Evolutionary conservation across 2,113 vertebrate species (phyloP).

Genomic region (rabbit (Oryctolagus cuniculus)): mOryCun1.1 NC_091439.1:76302001-76302500

Average conservation of each 20-base stretch:
- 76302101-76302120: too few species aligned
- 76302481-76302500: constrained; percentile 39
- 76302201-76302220: neutral
- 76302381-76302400: neutral
- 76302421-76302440: neutral
- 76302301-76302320: neutral
- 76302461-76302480: constrained; percentile 48
- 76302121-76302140: too few species aligned
- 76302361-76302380: neutral
- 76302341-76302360: neutral
- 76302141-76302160: neutral
- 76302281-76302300: neutral
- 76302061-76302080: too few species aligned
- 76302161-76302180: neutral
- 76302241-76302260: neutral
- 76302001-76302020: too few species aligned
- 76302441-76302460: constrained; percentile 34
- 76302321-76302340: neutral
- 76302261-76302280: neutral
- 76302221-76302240: constrained; percentile 1
- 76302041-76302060: too few species aligned
- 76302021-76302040: too few species aligned
- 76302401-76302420: constrained; percentile 30
- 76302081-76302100: too few species aligned
- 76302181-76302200: neutral